phyloP scores from a whole-genome alignment of 2,113 vertebrate genomes.

The Anguilla rostrata region DNA sequence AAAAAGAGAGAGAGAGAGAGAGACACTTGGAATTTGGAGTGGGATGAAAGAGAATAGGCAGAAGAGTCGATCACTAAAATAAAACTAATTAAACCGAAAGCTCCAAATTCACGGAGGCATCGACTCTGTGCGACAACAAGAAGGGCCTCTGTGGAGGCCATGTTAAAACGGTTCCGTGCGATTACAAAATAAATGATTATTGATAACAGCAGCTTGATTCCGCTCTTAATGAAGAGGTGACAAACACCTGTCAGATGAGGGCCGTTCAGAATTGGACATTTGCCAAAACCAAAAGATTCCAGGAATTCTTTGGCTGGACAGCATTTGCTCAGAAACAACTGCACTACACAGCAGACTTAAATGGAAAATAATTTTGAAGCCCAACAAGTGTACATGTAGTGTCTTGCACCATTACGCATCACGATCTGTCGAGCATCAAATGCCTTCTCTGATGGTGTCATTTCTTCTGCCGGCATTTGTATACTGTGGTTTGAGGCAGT shows the following conservation, averaged over 20 bases:
- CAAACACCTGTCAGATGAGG: neutral
- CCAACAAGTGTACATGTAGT: no score
- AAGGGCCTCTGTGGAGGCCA: neutral
- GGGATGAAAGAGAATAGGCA: neutral
- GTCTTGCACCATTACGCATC: no score
- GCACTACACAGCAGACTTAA: neutral
- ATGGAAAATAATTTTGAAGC: no score
- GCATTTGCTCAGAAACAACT: neutral
- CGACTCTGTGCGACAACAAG: neutral
- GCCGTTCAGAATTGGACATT: neutral
- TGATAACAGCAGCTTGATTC: no score
- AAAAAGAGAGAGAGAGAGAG: neutral
- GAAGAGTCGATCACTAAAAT: neutral
- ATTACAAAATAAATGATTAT: neutral
- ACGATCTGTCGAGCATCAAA: no score
- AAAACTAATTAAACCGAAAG: neutral
- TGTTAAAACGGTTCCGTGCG: neutral
- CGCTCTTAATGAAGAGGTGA: neutral
- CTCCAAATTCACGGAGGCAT: neutral
- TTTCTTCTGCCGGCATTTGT: no score
- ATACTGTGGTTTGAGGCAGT: no score
- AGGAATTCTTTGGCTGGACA: neutral
- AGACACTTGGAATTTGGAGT: neutral
- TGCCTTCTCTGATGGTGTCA: no score
- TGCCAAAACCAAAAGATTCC: neutral